A percentile compares a stretch with the other conserved stretches of the same genome.
Conservation (phyloP, 92 coral and sea anemone species). For the Epizoanthus scotinus region DNA sequence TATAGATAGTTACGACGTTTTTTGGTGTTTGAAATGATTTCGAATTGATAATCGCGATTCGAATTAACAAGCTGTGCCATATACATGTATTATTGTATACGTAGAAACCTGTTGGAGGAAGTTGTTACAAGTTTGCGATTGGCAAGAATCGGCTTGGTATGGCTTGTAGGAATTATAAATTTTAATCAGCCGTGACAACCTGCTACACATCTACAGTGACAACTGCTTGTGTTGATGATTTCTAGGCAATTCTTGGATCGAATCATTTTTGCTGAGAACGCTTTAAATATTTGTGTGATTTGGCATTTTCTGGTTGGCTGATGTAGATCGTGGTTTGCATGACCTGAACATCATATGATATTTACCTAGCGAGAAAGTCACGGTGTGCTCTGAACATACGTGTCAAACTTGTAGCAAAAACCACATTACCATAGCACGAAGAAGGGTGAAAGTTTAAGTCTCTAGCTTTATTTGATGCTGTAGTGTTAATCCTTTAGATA, state of each 20-base stretch:
- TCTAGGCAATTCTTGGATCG: neutral
- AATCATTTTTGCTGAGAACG: neutral
- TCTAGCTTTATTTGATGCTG: no score
- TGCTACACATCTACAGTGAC: slow-evolving; percentile 8
- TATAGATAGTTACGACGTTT: neutral
- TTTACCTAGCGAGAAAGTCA: no score
- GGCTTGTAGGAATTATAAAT: neutral
- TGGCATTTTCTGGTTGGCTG: slow-evolving; percentile 80
- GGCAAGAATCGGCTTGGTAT: no score
- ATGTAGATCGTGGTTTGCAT: neutral
- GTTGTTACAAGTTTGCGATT: neutral
- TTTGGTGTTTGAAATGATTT: neutral
- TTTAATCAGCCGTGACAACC: slow-evolving; percentile 24
- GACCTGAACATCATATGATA: no score
- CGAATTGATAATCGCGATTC: neutral
- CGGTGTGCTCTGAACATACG: no score
- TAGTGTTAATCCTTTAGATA: no score
- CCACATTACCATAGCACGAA: no score
- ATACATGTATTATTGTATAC: no score
- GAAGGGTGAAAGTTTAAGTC: no score
- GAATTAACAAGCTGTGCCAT: neutral
- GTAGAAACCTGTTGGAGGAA: slow-evolving; percentile 32
- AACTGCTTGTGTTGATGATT: slow-evolving; percentile 5
- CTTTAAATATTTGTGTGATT: slow-evolving; percentile 20
- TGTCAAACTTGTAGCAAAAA: no score